phyloP scores from a whole-genome alignment of 2,888 invertebrate species.

The Chymomyza amoena region DNA sequence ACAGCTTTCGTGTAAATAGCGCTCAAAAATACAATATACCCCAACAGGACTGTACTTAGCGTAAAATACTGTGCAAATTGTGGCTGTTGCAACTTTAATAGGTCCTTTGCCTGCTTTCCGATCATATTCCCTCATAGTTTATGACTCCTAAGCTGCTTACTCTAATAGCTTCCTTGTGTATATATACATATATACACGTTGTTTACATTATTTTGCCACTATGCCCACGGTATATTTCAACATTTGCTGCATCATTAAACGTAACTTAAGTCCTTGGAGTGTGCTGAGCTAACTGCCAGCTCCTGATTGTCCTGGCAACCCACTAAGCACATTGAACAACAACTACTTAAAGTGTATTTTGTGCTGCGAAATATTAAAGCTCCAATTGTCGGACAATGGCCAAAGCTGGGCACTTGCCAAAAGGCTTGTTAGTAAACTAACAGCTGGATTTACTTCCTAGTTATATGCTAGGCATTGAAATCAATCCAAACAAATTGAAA shows the following conservation, averaged over 20 bases:
- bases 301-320: neutral
- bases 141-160: slow-evolving; percentile 50
- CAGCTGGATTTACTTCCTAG: neutral
- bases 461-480: slow-evolving; percentile 10
- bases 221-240: slow-evolving; percentile 29
- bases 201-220: slow-evolving; percentile 13
- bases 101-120: neutral
- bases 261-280: slow-evolving; percentile 28
- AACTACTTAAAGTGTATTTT: neutral
- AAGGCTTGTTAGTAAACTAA: neutral
- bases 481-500: slow-evolving; percentile 30
- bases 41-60: neutral
- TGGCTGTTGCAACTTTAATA: neutral
- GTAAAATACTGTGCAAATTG: neutral
- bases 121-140: slow-evolving; percentile 35
- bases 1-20: too few species aligned
- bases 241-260: slow-evolving; percentile 55
- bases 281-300: neutral
- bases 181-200: too few species aligned
- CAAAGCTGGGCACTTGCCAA: neutral
- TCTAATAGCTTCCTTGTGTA: slow-evolving; percentile 36
- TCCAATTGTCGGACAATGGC: neutral
- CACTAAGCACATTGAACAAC: neutral
- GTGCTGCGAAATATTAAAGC: slow-evolving; percentile 16
- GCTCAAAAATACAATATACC: too few species aligned